A percentile compares a stretch with the other conserved stretches of the same genome.
phyloP scores from a whole-genome alignment of 2,888 invertebrate genomes.

The Scaptomyza flava region DNA sequence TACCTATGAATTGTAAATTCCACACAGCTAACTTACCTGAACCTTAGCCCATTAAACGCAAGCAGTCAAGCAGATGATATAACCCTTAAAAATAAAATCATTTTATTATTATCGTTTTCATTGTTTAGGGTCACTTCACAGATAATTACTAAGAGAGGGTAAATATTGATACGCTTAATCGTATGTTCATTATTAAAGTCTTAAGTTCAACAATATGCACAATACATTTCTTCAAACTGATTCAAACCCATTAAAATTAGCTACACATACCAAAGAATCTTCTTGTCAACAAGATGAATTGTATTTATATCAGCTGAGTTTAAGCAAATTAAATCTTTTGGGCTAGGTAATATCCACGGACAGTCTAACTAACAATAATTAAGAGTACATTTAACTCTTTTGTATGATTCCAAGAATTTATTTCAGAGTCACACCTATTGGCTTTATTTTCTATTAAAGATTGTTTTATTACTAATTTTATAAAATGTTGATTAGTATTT shows the following conservation, averaged over 20 bases:
- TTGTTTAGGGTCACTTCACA: slow-evolving; percentile 24
- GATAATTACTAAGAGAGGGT: slow-evolving; percentile 28
- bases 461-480: neutral
- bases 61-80: slow-evolving; percentile 43
- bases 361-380: too few species aligned
- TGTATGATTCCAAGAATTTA: too few species aligned
- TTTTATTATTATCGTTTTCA: slow-evolving; percentile 30
- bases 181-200: neutral
- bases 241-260: neutral
- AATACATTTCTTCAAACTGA: neutral
- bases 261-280: neutral
- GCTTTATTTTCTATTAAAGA: neutral
- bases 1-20: slow-evolving; percentile 34
- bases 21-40: slow-evolving; percentile 25
- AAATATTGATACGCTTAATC: slow-evolving; percentile 13
- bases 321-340: too few species aligned
- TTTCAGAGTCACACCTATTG: neutral
- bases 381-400: neutral
- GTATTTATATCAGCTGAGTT: too few species aligned
- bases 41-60: slow-evolving; percentile 37
- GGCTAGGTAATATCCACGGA: too few species aligned
- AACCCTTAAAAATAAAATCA: slow-evolving; percentile 39
- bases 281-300: too few species aligned
- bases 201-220: slow-evolving; percentile 5
- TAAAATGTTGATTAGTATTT: neutral